Evolutionary conservation across 2,888 invertebrate species (phyloP).

Genomic region (Sceliomorpha sp.): DNA sequence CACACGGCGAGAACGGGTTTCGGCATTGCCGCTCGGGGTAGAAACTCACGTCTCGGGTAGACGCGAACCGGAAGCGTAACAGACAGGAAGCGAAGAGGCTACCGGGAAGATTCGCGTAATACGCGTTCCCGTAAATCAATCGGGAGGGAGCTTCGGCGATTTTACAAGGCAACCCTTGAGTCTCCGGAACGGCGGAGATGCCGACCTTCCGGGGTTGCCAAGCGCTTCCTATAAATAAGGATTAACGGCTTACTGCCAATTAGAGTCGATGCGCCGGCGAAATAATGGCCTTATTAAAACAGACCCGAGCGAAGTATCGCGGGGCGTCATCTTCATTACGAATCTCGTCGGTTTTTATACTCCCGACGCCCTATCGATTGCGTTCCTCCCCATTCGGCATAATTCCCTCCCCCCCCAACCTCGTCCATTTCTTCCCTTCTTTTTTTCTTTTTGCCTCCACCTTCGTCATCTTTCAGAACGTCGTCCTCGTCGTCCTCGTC

Average conservation of each 20-base stretch:
- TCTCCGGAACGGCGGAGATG: conserved; percentile 13
- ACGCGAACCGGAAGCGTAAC: conserved; percentile 40
- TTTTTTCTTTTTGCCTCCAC: too few relatives aligned
- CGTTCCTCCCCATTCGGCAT: too few relatives aligned
- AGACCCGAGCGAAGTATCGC: conserved; percentile 29
- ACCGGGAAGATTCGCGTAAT: conserved; percentile 20
- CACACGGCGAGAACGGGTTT: too few relatives aligned
- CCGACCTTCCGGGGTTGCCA: conserved; percentile 26
- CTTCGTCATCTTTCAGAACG: too few relatives aligned
- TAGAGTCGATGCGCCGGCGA: conserved; percentile 58
- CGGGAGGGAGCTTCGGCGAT: conserved; percentile 28
- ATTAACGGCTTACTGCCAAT: conserved; percentile 63
- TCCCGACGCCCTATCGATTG: too few relatives aligned
- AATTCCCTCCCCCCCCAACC: too few relatives aligned
- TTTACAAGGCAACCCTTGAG: conserved; percentile 39
- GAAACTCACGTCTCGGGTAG: conserved; percentile 3
- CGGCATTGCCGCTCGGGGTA: too few relatives aligned
- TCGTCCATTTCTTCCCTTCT: too few relatives aligned
- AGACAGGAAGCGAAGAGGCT: conserved; percentile 33
- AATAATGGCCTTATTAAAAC: conserved; percentile 59
- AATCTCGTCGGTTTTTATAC: too few relatives aligned
- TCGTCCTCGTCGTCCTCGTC: too few relatives aligned
- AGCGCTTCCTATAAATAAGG: conserved; percentile 67
- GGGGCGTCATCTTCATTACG: conserved; percentile 1
- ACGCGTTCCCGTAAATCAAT: conserved; percentile 39